A percentile compares a stretch with the other conserved stretches of the same genome.
These are phyloP conservation scores for Lamproptera curius DNA, from an alignment of 2,888 invertebrate species.

Conservation along the genomic window DNA sequence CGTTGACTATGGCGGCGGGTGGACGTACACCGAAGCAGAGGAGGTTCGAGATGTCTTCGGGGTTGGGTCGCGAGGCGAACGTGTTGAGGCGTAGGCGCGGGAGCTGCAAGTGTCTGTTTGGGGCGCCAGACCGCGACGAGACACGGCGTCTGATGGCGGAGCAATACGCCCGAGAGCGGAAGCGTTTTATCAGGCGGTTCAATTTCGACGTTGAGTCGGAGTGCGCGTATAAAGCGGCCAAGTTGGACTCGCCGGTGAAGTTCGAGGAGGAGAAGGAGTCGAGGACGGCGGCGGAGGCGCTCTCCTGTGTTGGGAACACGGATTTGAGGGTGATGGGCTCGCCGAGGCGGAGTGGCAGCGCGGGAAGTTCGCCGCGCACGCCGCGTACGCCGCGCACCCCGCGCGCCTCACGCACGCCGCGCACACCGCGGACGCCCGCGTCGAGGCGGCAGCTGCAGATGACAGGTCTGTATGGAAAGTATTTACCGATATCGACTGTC, in stretches of 20 bases:
- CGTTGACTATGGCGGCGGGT: conserved; percentile 59
- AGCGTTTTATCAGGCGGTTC: conserved; percentile 78
- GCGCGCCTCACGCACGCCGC: conserved; percentile 62
- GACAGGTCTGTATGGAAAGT: conserved; percentile 62
- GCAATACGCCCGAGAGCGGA: conserved; percentile 76
- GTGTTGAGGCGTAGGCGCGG: conserved; percentile 62
- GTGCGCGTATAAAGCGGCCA: conserved; percentile 51
- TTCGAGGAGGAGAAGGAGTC: conserved; percentile 34
- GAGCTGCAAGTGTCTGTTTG: conserved; percentile 80
- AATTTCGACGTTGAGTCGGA: conserved; percentile 78
- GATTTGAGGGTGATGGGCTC: conserved; percentile 61
- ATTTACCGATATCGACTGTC: no score
- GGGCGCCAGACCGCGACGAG: conserved; percentile 77
- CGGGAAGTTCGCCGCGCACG: conserved; percentile 50
- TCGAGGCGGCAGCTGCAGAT: conserved; percentile 73
- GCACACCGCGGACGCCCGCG: conserved; percentile 67
- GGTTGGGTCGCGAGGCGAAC: conserved; percentile 59
- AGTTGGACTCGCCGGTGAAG: conserved; percentile 54
- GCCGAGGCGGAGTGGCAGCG: conserved; percentile 49
- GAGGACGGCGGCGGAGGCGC: conserved; percentile 56
- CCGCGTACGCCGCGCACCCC: conserved; percentile 44
- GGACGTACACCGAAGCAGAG: conserved; percentile 72
- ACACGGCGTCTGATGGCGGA: conserved; percentile 78
- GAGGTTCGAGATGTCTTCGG: conserved; percentile 57
- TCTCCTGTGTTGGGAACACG: conserved; percentile 64